Evolutionary conservation across 2,113 vertebrate species (phyloP), one percentile per base, ranked within the genome.

Genomic region (Colistium nudipinnis): DNA sequence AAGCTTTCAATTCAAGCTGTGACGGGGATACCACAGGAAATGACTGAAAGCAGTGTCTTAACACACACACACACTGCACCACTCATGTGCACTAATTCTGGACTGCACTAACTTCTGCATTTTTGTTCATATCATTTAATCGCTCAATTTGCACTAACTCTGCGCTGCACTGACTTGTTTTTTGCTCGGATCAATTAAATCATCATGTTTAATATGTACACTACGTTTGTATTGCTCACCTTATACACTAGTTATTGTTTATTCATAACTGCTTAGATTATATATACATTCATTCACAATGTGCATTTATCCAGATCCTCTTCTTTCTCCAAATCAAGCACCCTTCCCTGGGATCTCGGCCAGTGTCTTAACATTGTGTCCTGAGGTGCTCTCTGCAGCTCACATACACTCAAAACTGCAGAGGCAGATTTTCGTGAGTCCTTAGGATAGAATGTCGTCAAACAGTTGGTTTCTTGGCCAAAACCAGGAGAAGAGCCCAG

Each of bases 341-440:
- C 51, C 72, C 61, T 45, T 76, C 67, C 45, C 52, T 5, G 27
- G 24, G 36, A 77, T 87, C 69, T 64, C 66, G 69, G 71, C 78
- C 74, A 80, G 66, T 33, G 2, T 70, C 59, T 81, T 64, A 75
- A 83, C 76, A 48, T 60, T 70, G 63, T 85, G 84, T 82, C 80
- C 81, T 73, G 56, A 75, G 44, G 43, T 81, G 78, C 39, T 54
- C 63, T 82, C n/a, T 45, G 57, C 7, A 9, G 27, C 64, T 70
- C 35, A 44, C 47, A 36, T 41, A 64, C 43, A 55, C 66, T 60
- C 55, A 49, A 10, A 43, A 76, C 62, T 64, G 60, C 44, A 43
- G 28, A 59, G 27, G 24, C 43, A 43, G 39, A 45, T 16, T 27
- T 35, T 49, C n/a, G 35, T 36, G 44, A 64, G 41, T 62, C 76